phyloP scores from a whole-genome alignment of 2,797 vertebrate species.

The Tragopan temminckii region DNA sequence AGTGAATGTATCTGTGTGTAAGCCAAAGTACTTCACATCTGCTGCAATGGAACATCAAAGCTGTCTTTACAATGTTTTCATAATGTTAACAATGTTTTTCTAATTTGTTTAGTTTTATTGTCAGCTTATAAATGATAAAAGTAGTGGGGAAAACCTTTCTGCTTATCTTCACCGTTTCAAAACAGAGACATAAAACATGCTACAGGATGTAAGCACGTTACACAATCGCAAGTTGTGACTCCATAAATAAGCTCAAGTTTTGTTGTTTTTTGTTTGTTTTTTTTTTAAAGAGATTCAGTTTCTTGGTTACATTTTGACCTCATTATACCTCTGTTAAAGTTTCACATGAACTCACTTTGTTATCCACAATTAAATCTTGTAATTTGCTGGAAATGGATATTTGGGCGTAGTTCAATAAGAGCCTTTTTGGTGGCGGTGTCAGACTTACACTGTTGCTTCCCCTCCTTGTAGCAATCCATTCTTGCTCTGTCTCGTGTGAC shows the following conservation, averaged over 20 bases:
- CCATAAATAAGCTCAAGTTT: not conserved
- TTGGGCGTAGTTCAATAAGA: not conserved
- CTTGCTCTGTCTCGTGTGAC: not conserved
- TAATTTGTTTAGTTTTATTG: slow-evolving; percentile 30
- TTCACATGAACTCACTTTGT: not conserved
- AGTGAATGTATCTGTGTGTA: slow-evolving; percentile 88
- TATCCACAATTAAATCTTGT: not conserved
- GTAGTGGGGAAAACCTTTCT: not conserved
- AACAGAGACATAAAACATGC: not conserved
- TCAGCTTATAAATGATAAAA: slow-evolving; percentile 21
- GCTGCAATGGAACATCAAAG: slow-evolving; percentile 90
- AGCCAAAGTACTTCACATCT: slow-evolving; percentile 93
- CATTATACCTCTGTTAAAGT: not conserved
- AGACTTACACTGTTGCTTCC: not conserved
- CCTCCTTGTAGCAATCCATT: not conserved
- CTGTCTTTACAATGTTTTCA: slow-evolving; percentile 77
- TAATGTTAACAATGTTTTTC: slow-evolving; percentile 38
- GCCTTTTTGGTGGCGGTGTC: not conserved
- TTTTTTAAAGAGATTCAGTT: not conserved
- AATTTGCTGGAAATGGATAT: not conserved
- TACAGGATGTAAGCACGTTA: not conserved
- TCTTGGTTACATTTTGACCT: not conserved
- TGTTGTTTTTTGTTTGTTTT: not conserved
- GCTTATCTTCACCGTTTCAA: not conserved
- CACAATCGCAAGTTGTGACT: not conserved